Base-by-base conservation (phyloP, 2,113 vertebrate genomes). In the Progne subis region DNA sequence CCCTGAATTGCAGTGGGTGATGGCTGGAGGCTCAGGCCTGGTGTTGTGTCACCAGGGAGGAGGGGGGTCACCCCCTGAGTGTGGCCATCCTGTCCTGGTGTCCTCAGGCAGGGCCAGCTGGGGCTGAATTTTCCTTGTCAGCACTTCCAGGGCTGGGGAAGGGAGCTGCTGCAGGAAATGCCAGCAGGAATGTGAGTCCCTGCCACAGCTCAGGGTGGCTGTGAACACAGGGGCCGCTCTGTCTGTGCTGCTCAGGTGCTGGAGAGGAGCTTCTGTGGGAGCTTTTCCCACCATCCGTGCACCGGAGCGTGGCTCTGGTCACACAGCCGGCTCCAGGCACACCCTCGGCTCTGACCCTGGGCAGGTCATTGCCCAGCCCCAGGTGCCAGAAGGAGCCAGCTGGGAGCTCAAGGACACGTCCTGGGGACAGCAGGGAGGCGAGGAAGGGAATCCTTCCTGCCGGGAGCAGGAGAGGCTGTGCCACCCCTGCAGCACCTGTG, bases 1-100 rank as follows among this genome's bases (percentile, higher is more conserved):
- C 5, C 44, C 3, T 12, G 3, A 44, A 9, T n/a, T n/a, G 41
- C 55, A 26, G 50, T 12, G 4, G 79, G 69, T 0, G 3, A 8
- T 3, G 57, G 78, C 72, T 8, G 17, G 31, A 6, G 5, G 63
- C 37, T 46, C 52, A 6, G 47, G 37, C 19, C 37, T 2, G 25
- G 4, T 11, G 37, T 4, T 9, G 5, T 7, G 0, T 12, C 39
- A 5, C 25, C 29, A 31, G 59, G 39, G 34, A 14, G 69, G 17
- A 5, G 5, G 11, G 34, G 15, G 31, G 75, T 43, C 16, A 0
- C 52, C 5, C 41, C 8, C 34, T 6, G 59, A 17, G 18, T 2
- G 1, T 5, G 14, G 41, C 8, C 2, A 1, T 4, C 44, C 55
- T 18, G 41, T 18, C 68, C 14, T 29, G 75, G 37, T 18, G 29